Conservation (phyloP, 2,888 invertebrate species). For the Trachelus iudaicus region DNA sequence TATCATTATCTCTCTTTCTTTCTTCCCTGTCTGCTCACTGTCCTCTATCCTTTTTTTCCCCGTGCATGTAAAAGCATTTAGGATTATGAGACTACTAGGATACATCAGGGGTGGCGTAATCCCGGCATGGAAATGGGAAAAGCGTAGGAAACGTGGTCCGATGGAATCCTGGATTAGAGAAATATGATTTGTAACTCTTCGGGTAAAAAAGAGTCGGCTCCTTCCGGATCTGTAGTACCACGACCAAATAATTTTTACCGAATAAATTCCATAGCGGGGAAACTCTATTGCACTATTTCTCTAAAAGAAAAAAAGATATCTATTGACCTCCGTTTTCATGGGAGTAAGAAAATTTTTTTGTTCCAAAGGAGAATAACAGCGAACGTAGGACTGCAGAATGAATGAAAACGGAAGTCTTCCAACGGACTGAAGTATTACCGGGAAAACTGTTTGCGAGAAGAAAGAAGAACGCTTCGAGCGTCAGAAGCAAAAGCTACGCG, state of each 20-base stretch:
- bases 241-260: not conserved
- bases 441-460: not conserved
- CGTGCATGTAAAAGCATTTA: not conserved
- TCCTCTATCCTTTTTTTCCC: not conserved
- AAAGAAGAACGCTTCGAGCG: not conserved
- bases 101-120: not conserved
- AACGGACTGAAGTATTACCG: not conserved
- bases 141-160: not conserved
- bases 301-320: not conserved
- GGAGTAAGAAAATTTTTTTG: not conserved
- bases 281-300: not conserved
- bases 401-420: not conserved
- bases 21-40: not conserved
- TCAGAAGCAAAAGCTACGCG: not conserved
- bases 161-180: not conserved
- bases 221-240: not conserved
- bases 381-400: not conserved
- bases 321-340: not conserved
- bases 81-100: not conserved
- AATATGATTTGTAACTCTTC: not conserved
- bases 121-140: not conserved
- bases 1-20: too few species aligned
- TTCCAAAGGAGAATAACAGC: not conserved
- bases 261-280: not conserved
- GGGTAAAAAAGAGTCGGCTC: not conserved